A percentile compares a stretch with the other conserved stretches of the same genome.
These are phyloP conservation scores for Cephus spinipes DNA, from an alignment of 2,888 invertebrate genomes.

Conservation along the genomic window DNA sequence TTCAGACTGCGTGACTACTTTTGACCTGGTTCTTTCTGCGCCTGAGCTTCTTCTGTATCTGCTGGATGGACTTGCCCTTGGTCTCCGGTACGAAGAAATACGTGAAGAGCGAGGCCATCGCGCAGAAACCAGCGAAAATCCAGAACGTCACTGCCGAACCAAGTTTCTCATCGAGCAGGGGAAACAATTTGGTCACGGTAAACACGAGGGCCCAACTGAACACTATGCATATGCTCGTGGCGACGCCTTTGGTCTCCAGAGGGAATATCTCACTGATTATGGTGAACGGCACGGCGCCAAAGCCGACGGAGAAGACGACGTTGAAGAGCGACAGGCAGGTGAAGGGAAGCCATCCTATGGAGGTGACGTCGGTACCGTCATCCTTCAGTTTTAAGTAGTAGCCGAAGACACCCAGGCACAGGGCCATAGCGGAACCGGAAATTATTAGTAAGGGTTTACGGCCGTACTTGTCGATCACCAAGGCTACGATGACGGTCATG, in stretches of 20 bases:
- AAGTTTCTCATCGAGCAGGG: constrained; percentile 43
- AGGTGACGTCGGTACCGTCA: constrained; percentile 41
- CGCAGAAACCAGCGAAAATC: constrained; percentile 52
- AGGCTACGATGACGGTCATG: constrained; percentile 59
- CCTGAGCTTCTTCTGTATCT: constrained; percentile 56
- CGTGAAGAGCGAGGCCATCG: constrained; percentile 51
- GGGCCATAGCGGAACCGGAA: constrained; percentile 65
- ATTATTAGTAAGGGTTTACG: constrained; percentile 69
- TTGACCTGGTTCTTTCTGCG: constrained; percentile 16
- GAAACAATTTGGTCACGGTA: constrained; percentile 59
- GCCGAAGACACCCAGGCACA: constrained; percentile 59
- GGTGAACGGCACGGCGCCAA: constrained; percentile 68
- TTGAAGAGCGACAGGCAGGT: constrained; percentile 63
- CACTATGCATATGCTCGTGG: constrained; percentile 63
- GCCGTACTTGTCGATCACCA: constrained; percentile 69
- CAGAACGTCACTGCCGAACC: constrained; percentile 56
- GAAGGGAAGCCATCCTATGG: constrained; percentile 65
- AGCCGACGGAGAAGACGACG: constrained; percentile 66
- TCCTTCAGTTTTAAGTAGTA: constrained; percentile 58
- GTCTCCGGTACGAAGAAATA: constrained; percentile 62
- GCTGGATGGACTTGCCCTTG: constrained; percentile 60
- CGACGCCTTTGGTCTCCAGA: constrained; percentile 63
- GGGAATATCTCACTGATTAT: constrained; percentile 68
- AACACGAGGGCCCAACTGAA: constrained; percentile 65
- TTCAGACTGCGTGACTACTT: background rate